A percentile compares a stretch with the other conserved stretches of the same genome.
Conservation (phyloP, 2,888 invertebrate genomes). For the Orchesella flavescens region DNA sequence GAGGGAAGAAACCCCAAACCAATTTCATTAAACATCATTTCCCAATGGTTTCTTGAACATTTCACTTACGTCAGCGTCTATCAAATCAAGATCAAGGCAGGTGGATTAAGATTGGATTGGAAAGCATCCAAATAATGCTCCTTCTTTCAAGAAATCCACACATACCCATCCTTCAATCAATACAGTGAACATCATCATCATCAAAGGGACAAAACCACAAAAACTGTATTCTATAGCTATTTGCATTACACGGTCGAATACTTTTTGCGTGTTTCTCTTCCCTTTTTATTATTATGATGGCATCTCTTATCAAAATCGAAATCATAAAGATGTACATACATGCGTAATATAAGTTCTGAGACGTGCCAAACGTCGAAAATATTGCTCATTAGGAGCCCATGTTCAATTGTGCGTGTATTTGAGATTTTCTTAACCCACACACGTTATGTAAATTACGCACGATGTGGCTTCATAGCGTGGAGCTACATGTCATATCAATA, state of each 20-base stretch:
- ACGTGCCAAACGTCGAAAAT: background rate
- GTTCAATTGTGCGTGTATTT: background rate
- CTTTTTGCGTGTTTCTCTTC: background rate
- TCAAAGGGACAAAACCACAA: slow-evolving; percentile 32
- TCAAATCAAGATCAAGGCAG: background rate
- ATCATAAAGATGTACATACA: slow-evolving; percentile 3
- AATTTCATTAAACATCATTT: background rate
- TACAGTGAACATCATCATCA: slow-evolving; percentile 5
- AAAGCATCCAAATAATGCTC: slow-evolving; percentile 4
- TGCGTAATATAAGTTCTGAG: background rate
- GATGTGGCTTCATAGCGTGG: slow-evolving; percentile 24
- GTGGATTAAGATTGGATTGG: slow-evolving; percentile 17
- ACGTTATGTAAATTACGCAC: slow-evolving; percentile 49
- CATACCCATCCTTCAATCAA: slow-evolving; percentile 1
- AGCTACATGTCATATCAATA: slow-evolving; percentile 13
- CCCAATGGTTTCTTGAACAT: background rate
- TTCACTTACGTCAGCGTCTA: too few relatives aligned
- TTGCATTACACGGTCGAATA: background rate
- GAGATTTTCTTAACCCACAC: background rate
- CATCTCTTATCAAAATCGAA: slow-evolving; percentile 56
- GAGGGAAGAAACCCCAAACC: slow-evolving; percentile 26
- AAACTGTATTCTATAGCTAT: slow-evolving; percentile 21
- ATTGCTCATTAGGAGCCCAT: slow-evolving; percentile 18
- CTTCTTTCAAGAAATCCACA: slow-evolving; percentile 6
- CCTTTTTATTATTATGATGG: slow-evolving; percentile 52